A percentile compares a stretch with the other conserved stretches of the same genome.
Conservation (phyloP, 1,140 invertebrate species). For the Riptortus pedestris region DNA sequence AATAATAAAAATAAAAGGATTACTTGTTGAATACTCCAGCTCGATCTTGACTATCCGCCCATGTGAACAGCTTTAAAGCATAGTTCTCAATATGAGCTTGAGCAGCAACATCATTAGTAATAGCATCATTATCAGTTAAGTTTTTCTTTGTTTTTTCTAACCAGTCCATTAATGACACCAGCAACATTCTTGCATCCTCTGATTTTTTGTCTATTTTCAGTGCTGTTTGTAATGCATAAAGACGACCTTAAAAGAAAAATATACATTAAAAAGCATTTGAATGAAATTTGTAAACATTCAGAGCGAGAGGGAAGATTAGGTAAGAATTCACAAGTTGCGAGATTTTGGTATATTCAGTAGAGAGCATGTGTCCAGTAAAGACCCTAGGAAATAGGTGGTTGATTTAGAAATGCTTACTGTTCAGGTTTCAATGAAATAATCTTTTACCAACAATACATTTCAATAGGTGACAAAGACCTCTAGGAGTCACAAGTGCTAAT, state of each 20-base stretch:
- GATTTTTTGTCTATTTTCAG: constrained; percentile 49
- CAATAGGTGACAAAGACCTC: too few species aligned
- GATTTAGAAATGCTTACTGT: too few species aligned
- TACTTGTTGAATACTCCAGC: constrained; percentile 80
- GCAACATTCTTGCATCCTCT: constrained; percentile 38
- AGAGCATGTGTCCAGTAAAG: too few species aligned
- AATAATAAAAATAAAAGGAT: too few species aligned
- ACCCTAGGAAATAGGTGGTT: too few species aligned
- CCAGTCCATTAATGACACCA: constrained; percentile 78
- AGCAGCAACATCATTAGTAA: constrained; percentile 84
- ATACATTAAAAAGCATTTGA: neutral
- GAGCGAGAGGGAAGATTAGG: neutral
- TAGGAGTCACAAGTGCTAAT: too few species aligned
- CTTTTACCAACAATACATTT: too few species aligned
- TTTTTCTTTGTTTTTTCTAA: constrained; percentile 71
- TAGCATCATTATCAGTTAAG: constrained; percentile 61
- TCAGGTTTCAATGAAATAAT: too few species aligned
- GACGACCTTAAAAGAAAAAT: constrained; percentile 41
- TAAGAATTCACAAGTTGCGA: neutral
- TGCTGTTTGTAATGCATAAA: constrained; percentile 50
- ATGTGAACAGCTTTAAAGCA: constrained; percentile 84
- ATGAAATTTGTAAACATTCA: neutral
- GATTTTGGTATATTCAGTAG: too few species aligned
- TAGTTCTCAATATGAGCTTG: constrained; percentile 95
- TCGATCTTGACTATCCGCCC: constrained; percentile 87